Base-by-base conservation (phyloP, 2,113 vertebrate genomes). In the Rhynchomys soricoides region DNA sequence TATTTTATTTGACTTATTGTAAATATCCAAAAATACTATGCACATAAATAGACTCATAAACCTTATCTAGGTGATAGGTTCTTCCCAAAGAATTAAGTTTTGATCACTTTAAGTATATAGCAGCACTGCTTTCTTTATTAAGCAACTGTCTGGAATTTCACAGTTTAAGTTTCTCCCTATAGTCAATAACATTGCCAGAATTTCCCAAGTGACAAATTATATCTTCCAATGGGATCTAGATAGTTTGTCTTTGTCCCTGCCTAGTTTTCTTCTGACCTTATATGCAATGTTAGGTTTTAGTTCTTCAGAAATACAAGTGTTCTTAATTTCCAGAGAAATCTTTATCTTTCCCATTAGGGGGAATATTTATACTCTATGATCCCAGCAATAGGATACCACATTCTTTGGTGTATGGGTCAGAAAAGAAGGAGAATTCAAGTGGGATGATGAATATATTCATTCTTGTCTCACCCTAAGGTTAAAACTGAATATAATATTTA, bases 71-170 rank as follows among this genome's bases (percentile, higher is more conserved):
- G 1, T 31, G 24, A 29, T 2, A 4, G 29, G 1, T 43, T 1
- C 26, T 87, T 70, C 24, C 6, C 0, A 70, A 2, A 19, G 0
- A 9, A 12, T 31, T 7, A 15, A n/a, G 31, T 26, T 0, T 73
- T n/a, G 11, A 1, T 55, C 10, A 29, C 34, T 66, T 0, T 26
- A 17, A n/a, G 13, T 1, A 0, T 19, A 70, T 0, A 3, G 9
- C 16, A 66, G 7, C 55, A 43, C 3, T 55, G 29, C 8, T 45
- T 68, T 79, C 6, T 24, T 43, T 17, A 86, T 11, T 79, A 86
- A 92, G 21, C 22, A 40, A 50, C 29, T 57, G 29, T 37, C 37
- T 9, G 85, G 21, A 43, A 9, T 55, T 7, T 87, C 12, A 9
- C 52, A 55, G 82, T 94, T 88, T 52, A 77, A 55, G 64, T 66